Conservation (phyloP, 2,113 vertebrate species). For the Electrona antarctica region DNA sequence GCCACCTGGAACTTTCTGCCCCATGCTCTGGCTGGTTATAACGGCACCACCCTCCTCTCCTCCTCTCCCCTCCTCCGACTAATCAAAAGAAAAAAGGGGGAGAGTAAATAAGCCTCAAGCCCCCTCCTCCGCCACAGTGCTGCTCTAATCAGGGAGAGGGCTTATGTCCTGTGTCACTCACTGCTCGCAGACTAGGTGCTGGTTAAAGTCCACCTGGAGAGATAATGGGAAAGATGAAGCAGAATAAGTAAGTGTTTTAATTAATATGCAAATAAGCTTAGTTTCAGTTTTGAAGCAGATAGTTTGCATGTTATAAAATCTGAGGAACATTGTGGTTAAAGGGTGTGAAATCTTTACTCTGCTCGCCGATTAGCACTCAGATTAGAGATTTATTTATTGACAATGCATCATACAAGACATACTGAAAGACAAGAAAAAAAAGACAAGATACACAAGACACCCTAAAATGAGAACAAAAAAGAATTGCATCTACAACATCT, state of each 20-base stretch:
- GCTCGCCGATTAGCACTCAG: not conserved
- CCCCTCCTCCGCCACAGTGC: slow-evolving; percentile 64
- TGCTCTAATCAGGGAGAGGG: slow-evolving; percentile 39
- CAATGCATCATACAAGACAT: too few species aligned
- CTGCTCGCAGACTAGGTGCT: slow-evolving; percentile 42
- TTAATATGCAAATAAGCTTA: not conserved
- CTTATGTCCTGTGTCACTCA: slow-evolving; percentile 28
- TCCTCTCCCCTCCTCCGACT: slow-evolving; percentile 50
- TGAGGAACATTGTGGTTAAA: too few species aligned
- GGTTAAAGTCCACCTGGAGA: slow-evolving; percentile 68
- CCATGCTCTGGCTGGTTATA: slow-evolving; percentile 83
- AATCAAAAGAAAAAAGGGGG: slow-evolving; percentile 54
- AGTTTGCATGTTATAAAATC: not conserved
- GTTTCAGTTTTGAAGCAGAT: not conserved
- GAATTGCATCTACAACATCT: too few species aligned
- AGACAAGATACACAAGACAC: too few species aligned
- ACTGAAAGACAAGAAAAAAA: too few species aligned
- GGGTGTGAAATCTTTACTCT: slow-evolving; percentile 1
- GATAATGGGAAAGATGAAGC: slow-evolving; percentile 45
- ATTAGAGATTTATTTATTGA: too few species aligned
- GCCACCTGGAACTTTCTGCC: slow-evolving; percentile 97
- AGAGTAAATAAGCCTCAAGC: slow-evolving; percentile 51
- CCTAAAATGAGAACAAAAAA: too few species aligned
- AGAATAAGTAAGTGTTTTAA: slow-evolving; percentile 18
- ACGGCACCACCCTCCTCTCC: slow-evolving; percentile 31